Percentiles rank a stretch among this genome's conserved stretches.
Conservation (phyloP, 2,888 invertebrate genomes). For the Hypercompe scribonia region DNA sequence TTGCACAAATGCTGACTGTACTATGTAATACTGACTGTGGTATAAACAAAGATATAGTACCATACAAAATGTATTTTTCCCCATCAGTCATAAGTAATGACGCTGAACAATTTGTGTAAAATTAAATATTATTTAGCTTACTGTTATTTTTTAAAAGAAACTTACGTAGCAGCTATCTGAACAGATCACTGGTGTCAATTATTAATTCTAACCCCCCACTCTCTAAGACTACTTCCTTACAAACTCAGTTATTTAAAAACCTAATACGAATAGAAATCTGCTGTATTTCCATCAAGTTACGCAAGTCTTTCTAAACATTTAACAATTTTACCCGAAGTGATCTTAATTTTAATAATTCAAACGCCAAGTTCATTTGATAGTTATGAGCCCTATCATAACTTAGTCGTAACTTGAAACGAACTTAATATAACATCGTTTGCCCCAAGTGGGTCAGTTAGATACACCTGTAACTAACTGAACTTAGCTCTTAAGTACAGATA, state of each 20-base stretch:
- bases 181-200: background rate
- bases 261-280: background rate
- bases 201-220: background rate
- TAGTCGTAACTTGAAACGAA: conserved; percentile 37
- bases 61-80: too few relatives aligned
- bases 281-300: background rate
- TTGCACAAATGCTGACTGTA: too few relatives aligned
- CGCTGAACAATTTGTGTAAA: too few relatives aligned
- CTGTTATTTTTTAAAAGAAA: too few relatives aligned
- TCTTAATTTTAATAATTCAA: background rate
- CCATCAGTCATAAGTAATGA: too few relatives aligned
- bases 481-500: conserved; percentile 12
- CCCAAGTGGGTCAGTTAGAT: conserved; percentile 18
- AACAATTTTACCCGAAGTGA: background rate
- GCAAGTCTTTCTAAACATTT: background rate
- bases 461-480: conserved; percentile 18
- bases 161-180: too few relatives aligned
- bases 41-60: too few relatives aligned
- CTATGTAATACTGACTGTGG: too few relatives aligned
- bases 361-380: background rate
- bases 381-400: conserved; percentile 15
- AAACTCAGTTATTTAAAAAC: background rate
- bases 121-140: too few relatives aligned
- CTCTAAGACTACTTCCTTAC: background rate
- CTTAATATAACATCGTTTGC: conserved; percentile 26